Base-by-base conservation (phyloP, 2,888 invertebrate species). In the Euspilapteryx auroguttella region DNA sequence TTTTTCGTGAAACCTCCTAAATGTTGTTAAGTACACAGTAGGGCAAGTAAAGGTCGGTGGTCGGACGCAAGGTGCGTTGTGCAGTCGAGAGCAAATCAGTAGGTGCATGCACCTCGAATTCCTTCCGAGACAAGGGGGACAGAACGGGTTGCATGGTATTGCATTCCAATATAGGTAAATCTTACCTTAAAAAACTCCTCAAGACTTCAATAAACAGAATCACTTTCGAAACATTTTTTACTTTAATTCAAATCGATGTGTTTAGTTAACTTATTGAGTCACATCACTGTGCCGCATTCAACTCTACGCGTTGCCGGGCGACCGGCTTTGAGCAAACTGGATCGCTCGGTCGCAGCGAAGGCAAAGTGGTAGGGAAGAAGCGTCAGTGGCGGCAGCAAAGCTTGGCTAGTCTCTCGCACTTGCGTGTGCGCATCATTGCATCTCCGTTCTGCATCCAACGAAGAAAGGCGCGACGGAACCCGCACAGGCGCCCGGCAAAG, bases 381-480 rank as follows among this genome's bases (percentile, higher is more conserved):
- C n/a, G n/a, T n/a, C n/a, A n/a, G n/a, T n/a, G n/a, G n/a, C n/a
- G n/a, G n/a, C n/a, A n/a, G n/a, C n/a, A n/a, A n/a, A n/a, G n/a
- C 27, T 21, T 25, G 15, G 21, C 14, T n/a, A 8, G 15, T 15
- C 23, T 28, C 28, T 14, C 28, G 22, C 14, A 23, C 12, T 20
- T 12, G 11, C 28, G 14, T 12, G 11, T 5, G n/a, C 14, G 10
- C 9, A 10, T 4, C n/a, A 20, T 15, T 2, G 23, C 15, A 23
- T 21, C 43, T 55, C 46, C 44, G 39, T 56, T 73, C 54, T 61
- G 42, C 37, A n/a, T 71, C 45, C 32, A 31, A 32, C 62, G 45
- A 57, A 66, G 68, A 71, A 71, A 71, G 68, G 71, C 71, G 71
- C 73, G 71, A 68, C 57, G 57, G 57, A 43, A 48, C 45, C 63